Percentiles rank a stretch among this genome's conserved stretches.
Evolutionary conservation across 1,140 invertebrate genomes (phyloP).

Genomic region (Bombus sylvicola): DNA sequence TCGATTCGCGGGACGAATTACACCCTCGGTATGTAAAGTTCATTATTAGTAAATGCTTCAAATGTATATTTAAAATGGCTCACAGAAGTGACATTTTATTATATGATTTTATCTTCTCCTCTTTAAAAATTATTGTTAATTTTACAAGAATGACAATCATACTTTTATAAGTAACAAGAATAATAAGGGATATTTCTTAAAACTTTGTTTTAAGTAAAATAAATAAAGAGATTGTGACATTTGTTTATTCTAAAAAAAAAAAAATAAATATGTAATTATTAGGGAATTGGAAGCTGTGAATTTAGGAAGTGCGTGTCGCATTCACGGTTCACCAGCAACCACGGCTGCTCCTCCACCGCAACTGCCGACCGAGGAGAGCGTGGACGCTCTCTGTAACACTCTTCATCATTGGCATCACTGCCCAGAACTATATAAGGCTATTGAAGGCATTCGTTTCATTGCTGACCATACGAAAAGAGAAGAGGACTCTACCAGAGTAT

Average conservation of each 20-base stretch:
- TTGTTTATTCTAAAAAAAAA: neutral
- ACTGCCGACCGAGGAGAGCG: constrained; percentile 78
- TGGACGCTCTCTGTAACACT: constrained; percentile 82
- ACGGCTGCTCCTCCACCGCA: constrained; percentile 76
- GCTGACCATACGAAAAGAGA: constrained; percentile 96
- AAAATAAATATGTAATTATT: constrained; percentile 28
- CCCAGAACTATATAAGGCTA: constrained; percentile 95
- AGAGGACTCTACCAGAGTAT: constrained; percentile 94
- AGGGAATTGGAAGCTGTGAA: constrained; percentile 85
- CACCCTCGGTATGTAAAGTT: constrained; percentile 80
- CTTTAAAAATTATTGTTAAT: neutral
- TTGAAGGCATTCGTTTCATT: constrained; percentile 95
- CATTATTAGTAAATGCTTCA: neutral
- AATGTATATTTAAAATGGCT: neutral
- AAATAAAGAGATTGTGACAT: neutral
- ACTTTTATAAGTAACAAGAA: neutral
- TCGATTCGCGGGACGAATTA: constrained; percentile 84
- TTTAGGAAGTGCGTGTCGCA: constrained; percentile 84
- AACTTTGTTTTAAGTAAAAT: neutral
- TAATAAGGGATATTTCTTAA: neutral
- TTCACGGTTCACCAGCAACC: constrained; percentile 85
- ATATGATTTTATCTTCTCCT: neutral
- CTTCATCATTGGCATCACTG: constrained; percentile 90
- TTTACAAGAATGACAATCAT: neutral
- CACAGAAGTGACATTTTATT: neutral